Evolutionary conservation across 2,113 vertebrate genomes (phyloP).

Genomic region (Silurus asotus): DNA sequence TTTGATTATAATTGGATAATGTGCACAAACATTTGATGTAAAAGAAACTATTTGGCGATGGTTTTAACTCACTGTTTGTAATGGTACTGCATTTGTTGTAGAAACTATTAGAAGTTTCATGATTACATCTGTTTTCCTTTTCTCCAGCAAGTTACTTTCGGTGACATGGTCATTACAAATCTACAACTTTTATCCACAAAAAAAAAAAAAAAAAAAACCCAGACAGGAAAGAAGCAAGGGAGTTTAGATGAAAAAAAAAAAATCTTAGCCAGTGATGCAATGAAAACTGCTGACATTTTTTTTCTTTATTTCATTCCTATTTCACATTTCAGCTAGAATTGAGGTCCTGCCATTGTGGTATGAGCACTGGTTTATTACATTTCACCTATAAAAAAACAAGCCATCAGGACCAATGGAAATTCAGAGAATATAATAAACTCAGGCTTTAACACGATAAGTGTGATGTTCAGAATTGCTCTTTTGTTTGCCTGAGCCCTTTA

Average conservation of each 20-base stretch:
- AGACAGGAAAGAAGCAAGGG: background rate
- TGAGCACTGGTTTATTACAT: slow-evolving; percentile 49
- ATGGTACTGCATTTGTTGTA: too few relatives aligned
- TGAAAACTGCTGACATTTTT: slow-evolving; percentile 26
- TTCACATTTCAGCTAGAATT: slow-evolving; percentile 28
- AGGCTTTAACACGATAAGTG: slow-evolving; percentile 44
- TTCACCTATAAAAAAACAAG: slow-evolving; percentile 38
- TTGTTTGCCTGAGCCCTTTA: slow-evolving; percentile 6
- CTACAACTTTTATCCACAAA: background rate
- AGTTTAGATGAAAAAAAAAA: background rate
- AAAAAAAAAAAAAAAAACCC: too few relatives aligned
- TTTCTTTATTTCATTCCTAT: background rate
- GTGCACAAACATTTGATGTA: too few relatives aligned
- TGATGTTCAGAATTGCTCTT: slow-evolving; percentile 45
- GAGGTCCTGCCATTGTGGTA: slow-evolving; percentile 38
- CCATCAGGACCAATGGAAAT: slow-evolving; percentile 44
- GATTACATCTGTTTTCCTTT: too few relatives aligned
- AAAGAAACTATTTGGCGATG: too few relatives aligned
- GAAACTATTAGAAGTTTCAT: too few relatives aligned
- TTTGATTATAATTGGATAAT: too few relatives aligned
- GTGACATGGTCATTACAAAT: background rate
- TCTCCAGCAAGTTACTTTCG: background rate
- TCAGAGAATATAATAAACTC: slow-evolving; percentile 45
- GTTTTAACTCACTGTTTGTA: too few relatives aligned
- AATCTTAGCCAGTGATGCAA: background rate